Evolutionary conservation across 2,888 invertebrate species (phyloP), one percentile per base, ranked within the genome.

Genomic region (Sinodicranocentrus sp.): DNA sequence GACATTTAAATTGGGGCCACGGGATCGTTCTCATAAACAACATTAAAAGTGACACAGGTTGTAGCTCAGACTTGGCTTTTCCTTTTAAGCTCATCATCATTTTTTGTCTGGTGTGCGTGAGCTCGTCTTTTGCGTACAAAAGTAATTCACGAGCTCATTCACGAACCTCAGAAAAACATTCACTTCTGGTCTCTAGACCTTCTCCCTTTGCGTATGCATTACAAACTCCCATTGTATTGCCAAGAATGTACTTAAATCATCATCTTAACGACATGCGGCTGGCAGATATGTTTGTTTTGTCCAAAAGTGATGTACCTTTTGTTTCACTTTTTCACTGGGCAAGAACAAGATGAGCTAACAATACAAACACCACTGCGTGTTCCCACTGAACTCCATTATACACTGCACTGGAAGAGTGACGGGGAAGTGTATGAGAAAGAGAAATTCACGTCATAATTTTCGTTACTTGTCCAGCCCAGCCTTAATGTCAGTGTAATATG

Each of bases 251-350:
- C 82, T 82, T 82, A 82, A 82, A 82, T 82, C 82, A 73, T 82
- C 82, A 73, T 82, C 73, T 68, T 82, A 82, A 82, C 82, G 82
- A 82, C 82, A 73, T 73, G 73, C 52, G 57, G 67, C 82, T 73
- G 73, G 73, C 82, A 82, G 57, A 73, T 68, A 80, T 72, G 82
- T 82, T 82, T 82, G 73, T 68, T 82, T 82, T 82, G 52, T 68
- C 48, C 73, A 67, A 67, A 61, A 59, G 19, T 28, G 23, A 54
- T 54, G 54, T 21, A 21, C 54, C 54, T 54, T 48, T 54, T 54
- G 54, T 54, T 21, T 54, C 21, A 21, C 21, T 19, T 21, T 54
- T 54, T 2, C 33, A 33, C n/a, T n/a, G n/a, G n/a, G n/a, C n/a
- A n/a, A n/a, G n/a, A n/a, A n/a, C n/a, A n/a, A n/a, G n/a, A n/a